A percentile compares a stretch with the other conserved stretches of the same genome.
These are phyloP conservation scores for Charaxes varanes DNA, from an alignment of 1,140 invertebrate genomes.

Conservation along the genomic window DNA sequence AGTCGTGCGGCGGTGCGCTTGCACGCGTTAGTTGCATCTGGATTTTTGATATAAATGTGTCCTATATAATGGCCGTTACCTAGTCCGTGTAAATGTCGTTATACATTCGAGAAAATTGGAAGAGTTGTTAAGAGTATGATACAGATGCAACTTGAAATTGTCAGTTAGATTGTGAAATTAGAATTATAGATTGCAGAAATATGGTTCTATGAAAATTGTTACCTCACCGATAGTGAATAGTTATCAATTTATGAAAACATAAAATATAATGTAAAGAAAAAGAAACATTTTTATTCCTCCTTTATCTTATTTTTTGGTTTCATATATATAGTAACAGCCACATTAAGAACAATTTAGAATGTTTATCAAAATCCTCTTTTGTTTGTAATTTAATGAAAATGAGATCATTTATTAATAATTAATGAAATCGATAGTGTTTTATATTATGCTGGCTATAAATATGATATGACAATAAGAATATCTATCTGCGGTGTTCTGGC, in stretches of 20 bases:
- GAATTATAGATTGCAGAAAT: constrained; percentile 46
- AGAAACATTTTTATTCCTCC: constrained; percentile 10
- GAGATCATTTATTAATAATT: no score
- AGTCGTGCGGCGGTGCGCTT: constrained; percentile 3
- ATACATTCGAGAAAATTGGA: background rate
- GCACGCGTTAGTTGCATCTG: constrained; percentile 10
- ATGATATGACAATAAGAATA: no score
- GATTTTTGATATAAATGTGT: background rate
- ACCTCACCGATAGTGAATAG: constrained; percentile 71
- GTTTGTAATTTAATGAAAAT: no score
- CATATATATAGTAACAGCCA: background rate
- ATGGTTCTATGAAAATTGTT: constrained; percentile 64
- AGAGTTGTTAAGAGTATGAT: constrained; percentile 2
- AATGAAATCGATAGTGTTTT: no score
- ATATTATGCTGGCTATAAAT: no score
- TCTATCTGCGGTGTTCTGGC: no score
- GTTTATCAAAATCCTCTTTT: no score
- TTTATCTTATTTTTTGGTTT: constrained; percentile 17
- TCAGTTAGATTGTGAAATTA: constrained; percentile 53
- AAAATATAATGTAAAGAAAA: constrained; percentile 56
- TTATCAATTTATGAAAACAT: constrained; percentile 65
- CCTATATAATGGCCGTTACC: background rate
- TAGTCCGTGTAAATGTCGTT: background rate
- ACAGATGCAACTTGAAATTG: constrained; percentile 50
- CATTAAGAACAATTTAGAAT: no score